Base-by-base conservation (phyloP, 2,797 vertebrate genomes). In the Atherinosoma microstoma region DNA sequence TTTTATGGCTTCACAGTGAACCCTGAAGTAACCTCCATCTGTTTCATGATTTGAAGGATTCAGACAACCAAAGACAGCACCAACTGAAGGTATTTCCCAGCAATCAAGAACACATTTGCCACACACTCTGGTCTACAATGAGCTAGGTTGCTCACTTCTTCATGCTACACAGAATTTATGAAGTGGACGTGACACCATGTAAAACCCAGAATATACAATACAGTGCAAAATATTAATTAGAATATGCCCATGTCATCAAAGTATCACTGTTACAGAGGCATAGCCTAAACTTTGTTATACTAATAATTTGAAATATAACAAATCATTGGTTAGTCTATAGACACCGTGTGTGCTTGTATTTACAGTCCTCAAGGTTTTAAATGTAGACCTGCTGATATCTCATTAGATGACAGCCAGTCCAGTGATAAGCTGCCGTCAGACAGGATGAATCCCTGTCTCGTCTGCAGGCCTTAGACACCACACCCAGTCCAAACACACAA, bases 391-490 rank as follows among this genome's bases (percentile, higher is more conserved):
- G 60, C 78, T 78, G 65, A 70, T 87, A 80, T 87, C 82, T 84
- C 87, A 86, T 91, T 84, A 91, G 85, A 83, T 77, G 88, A 84
- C 87, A 88, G 87, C 42, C 84, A 74, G 90, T 74, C 83, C 75
- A 38, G 73, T 78, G 83, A 90, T 90, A 92, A 92, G 87, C 90
- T 67, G 63, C 81, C 76, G 75, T 80, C 89, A 90, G 91, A 93
- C 91, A 61, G 85, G 84, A 80, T 77, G 84, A 90, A 88, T 88
- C 89, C 83, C 66, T 24, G 90, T 92, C 89, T 90, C 62, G 80
- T 81, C 89, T 84, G 68, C 40, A 59, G 79, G 70, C 72, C 83
- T 76, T 36, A 72, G 74, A 82, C 67, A 9, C 85, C 87, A 78
- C 86, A 49, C 85, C 84, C 85, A 70, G 61, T 49, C 64, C 69